These are phyloP conservation scores for Drosophila santomea DNA, from an alignment of 1,140 invertebrate species.

Conservation along the genomic window DNA sequence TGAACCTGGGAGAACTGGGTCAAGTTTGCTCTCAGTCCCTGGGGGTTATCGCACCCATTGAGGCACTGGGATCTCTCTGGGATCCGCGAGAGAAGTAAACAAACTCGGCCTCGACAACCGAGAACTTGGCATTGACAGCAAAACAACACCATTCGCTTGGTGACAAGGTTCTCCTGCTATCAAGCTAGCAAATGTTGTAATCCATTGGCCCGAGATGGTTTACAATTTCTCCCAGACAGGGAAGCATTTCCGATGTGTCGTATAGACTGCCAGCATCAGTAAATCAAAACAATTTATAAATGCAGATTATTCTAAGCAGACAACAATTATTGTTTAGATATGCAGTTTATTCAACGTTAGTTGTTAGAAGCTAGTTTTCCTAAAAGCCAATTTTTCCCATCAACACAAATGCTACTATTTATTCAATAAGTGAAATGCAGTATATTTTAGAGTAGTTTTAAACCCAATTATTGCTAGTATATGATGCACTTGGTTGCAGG, in stretches of 20 bases:
- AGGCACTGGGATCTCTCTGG: neutral
- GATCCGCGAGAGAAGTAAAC: constrained; percentile 58
- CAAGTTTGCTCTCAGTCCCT: constrained; percentile 56
- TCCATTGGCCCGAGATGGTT: neutral
- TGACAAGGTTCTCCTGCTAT: constrained; percentile 14
- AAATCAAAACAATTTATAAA: neutral
- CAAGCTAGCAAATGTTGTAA: constrained; percentile 1
- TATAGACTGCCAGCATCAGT: neutral
- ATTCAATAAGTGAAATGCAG: neutral
- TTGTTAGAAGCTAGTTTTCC: no score
- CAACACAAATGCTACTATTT: neutral
- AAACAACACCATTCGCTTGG: constrained; percentile 9
- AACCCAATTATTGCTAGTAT: constrained; percentile 35
- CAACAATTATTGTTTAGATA: neutral
- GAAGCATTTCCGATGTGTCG: neutral
- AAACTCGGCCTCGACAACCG: constrained; percentile 44
- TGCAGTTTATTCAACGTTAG: neutral
- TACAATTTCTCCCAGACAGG: neutral
- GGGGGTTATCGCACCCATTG: constrained; percentile 53
- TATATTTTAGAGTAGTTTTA: neutral
- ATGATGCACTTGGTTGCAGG: constrained; percentile 68
- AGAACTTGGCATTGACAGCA: constrained; percentile 45
- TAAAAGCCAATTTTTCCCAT: no score
- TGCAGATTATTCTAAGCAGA: neutral
- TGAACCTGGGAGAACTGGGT: constrained; percentile 69